phyloP scores from a whole-genome alignment of 2,888 invertebrate genomes.

The Callimorpha dominula region DNA sequence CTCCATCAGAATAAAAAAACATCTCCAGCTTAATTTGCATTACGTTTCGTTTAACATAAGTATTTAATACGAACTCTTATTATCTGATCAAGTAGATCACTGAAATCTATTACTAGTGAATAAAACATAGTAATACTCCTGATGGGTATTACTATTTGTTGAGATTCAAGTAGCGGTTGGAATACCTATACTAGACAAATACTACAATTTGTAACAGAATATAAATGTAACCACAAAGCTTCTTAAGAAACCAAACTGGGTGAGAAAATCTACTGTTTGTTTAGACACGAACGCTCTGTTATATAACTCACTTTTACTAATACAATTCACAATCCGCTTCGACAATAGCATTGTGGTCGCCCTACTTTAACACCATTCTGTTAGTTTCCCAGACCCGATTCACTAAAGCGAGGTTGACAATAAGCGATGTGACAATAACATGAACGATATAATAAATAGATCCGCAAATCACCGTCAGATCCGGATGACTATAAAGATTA shows the following conservation, averaged over 20 bases:
- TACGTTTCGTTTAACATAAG: background rate
- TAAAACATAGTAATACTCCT: too few species aligned
- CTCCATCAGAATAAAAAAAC: background rate
- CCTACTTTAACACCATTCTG: conserved; percentile 48
- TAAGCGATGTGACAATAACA: conserved; percentile 40
- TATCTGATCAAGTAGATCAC: background rate
- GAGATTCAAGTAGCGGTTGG: too few species aligned
- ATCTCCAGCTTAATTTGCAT: background rate
- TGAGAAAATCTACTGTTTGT: background rate
- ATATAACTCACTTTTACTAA: conserved; percentile 3
- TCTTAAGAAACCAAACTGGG: conserved; percentile 9
- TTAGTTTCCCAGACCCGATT: conserved; percentile 49
- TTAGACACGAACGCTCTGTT: background rate
- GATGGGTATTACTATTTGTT: too few species aligned
- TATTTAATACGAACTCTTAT: background rate
- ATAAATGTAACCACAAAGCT: background rate
- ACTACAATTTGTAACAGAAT: background rate
- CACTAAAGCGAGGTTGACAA: conserved; percentile 53
- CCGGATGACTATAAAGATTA: conserved; percentile 30
- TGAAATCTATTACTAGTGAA: too few species aligned
- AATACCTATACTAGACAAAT: background rate
- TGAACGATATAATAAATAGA: conserved; percentile 46
- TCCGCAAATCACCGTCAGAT: conserved; percentile 30
- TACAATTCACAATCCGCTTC: conserved; percentile 21
- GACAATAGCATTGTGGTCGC: conserved; percentile 37